Conservation (phyloP, 2,113 vertebrate genomes). For the Pantherophis guttatus region DNA sequence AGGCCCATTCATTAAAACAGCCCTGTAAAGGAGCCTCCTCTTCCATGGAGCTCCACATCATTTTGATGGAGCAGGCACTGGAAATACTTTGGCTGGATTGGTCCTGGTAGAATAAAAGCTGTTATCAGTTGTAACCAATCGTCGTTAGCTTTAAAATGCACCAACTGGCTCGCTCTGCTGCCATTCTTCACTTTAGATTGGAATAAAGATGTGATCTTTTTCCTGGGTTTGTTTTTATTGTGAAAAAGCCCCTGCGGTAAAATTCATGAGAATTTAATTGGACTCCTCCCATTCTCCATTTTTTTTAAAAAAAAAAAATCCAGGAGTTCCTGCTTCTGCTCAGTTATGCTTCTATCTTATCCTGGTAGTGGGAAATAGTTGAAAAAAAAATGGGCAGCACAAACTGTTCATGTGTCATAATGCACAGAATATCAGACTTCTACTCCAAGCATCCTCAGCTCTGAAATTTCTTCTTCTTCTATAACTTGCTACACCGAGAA, state of each 20-base stretch:
- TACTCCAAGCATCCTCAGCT: background rate
- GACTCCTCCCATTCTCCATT: background rate
- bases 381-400: background rate
- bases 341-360: background rate
- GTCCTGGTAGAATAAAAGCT: no score
- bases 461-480: background rate
- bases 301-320: background rate
- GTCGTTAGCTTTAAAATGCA: background rate
- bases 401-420: background rate
- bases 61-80: background rate
- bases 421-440: background rate
- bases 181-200: background rate
- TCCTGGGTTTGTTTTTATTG: background rate
- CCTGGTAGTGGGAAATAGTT: background rate
- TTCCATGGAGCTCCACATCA: background rate
- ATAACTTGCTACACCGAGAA: background rate
- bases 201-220: background rate
- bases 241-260: background rate
- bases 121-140: background rate
- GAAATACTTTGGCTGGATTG: background rate
- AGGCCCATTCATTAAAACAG: no score
- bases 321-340: background rate
- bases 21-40: no score
- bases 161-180: background rate
- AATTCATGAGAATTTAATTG: background rate